Conservation (phyloP, 2,113 vertebrate genomes). For the Collichthys lucidus region DNA sequence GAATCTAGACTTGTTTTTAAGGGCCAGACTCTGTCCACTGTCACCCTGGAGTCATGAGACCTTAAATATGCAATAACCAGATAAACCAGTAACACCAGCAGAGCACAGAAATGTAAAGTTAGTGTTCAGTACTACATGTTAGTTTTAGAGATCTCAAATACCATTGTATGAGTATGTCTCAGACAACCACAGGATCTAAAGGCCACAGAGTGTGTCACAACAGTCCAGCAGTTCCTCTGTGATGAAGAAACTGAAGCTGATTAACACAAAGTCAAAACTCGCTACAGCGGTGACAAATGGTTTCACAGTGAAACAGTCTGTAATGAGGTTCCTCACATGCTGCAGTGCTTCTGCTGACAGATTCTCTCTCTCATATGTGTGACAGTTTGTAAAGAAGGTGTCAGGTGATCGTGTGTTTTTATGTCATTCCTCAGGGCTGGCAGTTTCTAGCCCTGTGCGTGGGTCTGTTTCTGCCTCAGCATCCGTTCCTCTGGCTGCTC, state of each 20-base stretch:
- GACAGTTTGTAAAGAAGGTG: not conserved
- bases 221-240: not conserved
- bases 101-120: no score
- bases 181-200: not conserved
- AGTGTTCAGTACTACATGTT: no score
- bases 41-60: slow-evolving; percentile 8
- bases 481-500: slow-evolving; percentile 96
- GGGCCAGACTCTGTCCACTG: not conserved
- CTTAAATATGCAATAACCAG: no score
- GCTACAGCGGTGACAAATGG: not conserved
- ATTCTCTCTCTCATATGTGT: not conserved
- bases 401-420: slow-evolving; percentile 35
- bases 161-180: not conserved
- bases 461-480: slow-evolving; percentile 95
- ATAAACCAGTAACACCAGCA: no score
- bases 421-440: slow-evolving; percentile 88
- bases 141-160: not conserved
- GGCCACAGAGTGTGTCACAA: slow-evolving; percentile 26
- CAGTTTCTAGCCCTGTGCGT: slow-evolving; percentile 95
- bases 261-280: slow-evolving; percentile 9
- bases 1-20: not conserved
- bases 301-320: not conserved
- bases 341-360: not conserved
- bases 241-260: slow-evolving; percentile 5
- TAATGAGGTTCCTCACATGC: no score